These are phyloP conservation scores for Tipula vernalis DNA, from an alignment of 2,888 invertebrate genomes.

Conservation along the genomic window DNA sequence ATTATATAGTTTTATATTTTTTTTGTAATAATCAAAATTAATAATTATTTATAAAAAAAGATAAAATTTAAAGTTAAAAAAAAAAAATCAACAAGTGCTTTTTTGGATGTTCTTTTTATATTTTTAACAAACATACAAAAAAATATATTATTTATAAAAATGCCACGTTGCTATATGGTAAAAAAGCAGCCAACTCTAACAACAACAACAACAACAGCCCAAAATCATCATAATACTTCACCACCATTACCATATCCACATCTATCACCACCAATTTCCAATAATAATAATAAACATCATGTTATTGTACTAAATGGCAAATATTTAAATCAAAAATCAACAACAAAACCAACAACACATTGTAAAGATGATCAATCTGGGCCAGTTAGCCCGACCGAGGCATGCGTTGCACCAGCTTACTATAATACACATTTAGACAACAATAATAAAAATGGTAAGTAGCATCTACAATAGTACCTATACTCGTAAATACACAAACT, in stretches of 20 bases:
- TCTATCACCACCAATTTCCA: slow-evolving; percentile 7
- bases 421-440: slow-evolving; percentile 14
- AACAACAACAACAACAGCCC: slow-evolving; percentile 16
- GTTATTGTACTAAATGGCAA: not conserved
- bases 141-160: slow-evolving; percentile 9
- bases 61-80: not conserved
- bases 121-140: slow-evolving; percentile 1
- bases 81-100: slow-evolving; percentile 9
- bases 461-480: not conserved
- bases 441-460: slow-evolving; percentile 16
- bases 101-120: not conserved
- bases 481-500: not conserved
- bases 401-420: slow-evolving; percentile 18
- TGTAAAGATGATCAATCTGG: slow-evolving; percentile 12
- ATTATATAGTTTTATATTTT: not conserved
- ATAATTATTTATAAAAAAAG: slow-evolving; percentile 8
- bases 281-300: slow-evolving; percentile 17
- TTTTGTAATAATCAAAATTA: slow-evolving; percentile 8
- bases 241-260: slow-evolving; percentile 16
- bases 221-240: slow-evolving; percentile 15
- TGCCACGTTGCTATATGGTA: slow-evolving; percentile 17
- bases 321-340: not conserved
- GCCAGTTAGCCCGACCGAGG: slow-evolving; percentile 19
- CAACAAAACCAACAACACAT: slow-evolving; percentile 7
- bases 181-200: slow-evolving; percentile 18